Conservation (phyloP, 2,888 invertebrate genomes). For the Drosophila melanosoma region DNA sequence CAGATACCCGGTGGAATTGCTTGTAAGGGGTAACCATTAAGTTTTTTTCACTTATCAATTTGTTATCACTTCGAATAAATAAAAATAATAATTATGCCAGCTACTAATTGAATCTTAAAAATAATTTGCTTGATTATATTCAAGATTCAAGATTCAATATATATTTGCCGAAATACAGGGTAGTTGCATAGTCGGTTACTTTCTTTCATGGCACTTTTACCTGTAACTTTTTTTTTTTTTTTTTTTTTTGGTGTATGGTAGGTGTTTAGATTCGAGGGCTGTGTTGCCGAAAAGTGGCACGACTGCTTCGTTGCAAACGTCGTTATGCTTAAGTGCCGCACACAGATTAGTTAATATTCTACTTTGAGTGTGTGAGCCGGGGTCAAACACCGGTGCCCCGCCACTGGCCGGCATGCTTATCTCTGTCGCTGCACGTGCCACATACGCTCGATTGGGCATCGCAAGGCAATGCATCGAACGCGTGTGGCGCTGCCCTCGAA, state of each 20-base stretch:
- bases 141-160: background rate
- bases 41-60: background rate
- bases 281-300: conserved; percentile 56
- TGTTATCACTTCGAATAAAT: background rate
- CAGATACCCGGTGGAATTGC: background rate
- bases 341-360: conserved; percentile 74
- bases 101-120: background rate
- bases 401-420: conserved; percentile 41
- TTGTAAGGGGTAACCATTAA: background rate
- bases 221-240: conserved; percentile 4
- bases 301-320: conserved; percentile 57
- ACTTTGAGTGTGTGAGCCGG: conserved; percentile 59
- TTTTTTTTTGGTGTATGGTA: background rate
- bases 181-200: background rate
- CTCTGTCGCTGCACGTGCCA: conserved; percentile 47
- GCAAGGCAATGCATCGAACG: conserved; percentile 6
- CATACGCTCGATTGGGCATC: conserved; percentile 10
- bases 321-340: conserved; percentile 58
- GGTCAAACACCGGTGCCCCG: conserved; percentile 27
- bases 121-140: background rate
- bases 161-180: background rate
- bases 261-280: conserved; percentile 6
- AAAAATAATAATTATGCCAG: background rate
- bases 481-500: conserved; percentile 27
- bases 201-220: background rate